Percentiles rank a stretch among this genome's conserved stretches.
phyloP scores from a whole-genome alignment of 2,797 vertebrate genomes.

The Okamejei kenojei region DNA sequence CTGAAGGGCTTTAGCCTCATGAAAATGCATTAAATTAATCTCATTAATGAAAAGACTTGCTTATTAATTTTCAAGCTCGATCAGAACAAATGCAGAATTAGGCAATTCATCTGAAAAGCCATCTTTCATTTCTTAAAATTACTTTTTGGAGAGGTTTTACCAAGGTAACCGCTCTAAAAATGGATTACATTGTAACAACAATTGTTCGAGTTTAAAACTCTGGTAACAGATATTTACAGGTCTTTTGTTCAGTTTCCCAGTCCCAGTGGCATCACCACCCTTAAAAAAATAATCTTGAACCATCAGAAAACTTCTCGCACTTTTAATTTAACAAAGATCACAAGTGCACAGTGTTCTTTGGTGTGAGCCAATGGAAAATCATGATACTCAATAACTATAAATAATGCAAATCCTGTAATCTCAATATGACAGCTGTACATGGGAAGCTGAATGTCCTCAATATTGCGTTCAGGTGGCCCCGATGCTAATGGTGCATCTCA shows the following conservation, averaged over 20 bases:
- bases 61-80: background rate
- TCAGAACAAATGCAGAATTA: background rate
- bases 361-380: background rate
- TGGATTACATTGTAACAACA: background rate
- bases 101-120: background rate
- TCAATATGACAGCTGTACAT: background rate
- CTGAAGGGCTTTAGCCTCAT: background rate
- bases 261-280: background rate
- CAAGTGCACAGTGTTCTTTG: background rate
- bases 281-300: background rate
- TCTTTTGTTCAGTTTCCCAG: background rate
- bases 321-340: constrained; percentile 5
- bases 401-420: background rate
- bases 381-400: background rate
- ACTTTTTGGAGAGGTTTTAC: background rate
- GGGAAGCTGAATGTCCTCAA: background rate
- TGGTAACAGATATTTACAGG: background rate
- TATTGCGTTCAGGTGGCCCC: background rate
- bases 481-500: background rate
- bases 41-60: background rate
- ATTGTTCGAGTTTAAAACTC: background rate
- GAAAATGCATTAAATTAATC: background rate
- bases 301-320: background rate
- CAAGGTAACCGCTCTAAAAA: background rate
- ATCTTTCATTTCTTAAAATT: background rate